phyloP scores from a whole-genome alignment of 2,113 vertebrate species.

The Scytalopus superciliaris region DNA sequence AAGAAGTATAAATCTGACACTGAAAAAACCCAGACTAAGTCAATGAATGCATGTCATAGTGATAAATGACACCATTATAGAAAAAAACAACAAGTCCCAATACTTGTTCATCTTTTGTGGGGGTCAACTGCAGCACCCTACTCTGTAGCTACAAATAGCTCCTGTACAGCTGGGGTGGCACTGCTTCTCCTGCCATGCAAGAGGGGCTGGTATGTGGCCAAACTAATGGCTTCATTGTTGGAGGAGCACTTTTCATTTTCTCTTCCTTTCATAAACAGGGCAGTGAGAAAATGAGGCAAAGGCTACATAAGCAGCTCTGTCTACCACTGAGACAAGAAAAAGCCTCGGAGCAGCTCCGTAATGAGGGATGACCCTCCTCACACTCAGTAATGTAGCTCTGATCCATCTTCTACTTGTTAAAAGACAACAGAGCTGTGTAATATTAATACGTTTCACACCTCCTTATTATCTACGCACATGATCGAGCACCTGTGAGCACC shows the following conservation, averaged over 20 bases:
- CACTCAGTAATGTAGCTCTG: background rate
- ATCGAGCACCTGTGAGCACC: background rate
- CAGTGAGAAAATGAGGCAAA: background rate
- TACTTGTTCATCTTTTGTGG: background rate
- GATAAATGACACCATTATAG: slow-evolving; percentile 40
- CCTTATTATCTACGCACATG: background rate
- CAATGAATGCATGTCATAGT: slow-evolving; percentile 37
- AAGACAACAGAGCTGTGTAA: background rate
- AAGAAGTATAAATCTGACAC: slow-evolving; percentile 20
- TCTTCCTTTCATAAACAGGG: background rate
- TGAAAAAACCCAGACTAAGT: slow-evolving; percentile 37
- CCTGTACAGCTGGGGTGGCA: rapidly evolving
- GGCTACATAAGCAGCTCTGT: background rate
- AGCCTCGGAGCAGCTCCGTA: background rate
- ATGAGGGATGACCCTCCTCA: background rate
- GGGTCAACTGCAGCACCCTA: background rate
- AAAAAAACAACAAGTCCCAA: background rate
- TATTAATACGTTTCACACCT: background rate
- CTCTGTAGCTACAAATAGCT: background rate
- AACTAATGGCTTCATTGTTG: background rate
- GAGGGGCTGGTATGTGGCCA: background rate
- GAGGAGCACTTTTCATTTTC: background rate
- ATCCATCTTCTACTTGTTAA: background rate
- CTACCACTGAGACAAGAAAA: background rate
- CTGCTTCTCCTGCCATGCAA: background rate